phyloP scores from a whole-genome alignment of 2,113 vertebrate species.

The Lates calcarifer region DNA sequence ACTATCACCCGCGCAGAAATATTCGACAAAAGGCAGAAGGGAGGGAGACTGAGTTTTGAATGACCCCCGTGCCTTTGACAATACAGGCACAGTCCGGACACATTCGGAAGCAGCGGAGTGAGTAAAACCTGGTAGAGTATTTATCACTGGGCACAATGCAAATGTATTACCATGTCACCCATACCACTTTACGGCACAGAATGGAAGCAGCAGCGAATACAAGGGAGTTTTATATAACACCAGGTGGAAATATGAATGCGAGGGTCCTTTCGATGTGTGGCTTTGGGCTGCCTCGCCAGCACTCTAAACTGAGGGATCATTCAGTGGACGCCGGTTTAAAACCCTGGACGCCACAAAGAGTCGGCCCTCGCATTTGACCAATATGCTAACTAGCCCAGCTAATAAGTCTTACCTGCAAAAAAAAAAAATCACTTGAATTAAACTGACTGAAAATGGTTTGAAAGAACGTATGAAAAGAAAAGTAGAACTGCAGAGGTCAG shows the following conservation, averaged over 20 bases:
- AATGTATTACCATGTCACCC: constrained; percentile 87
- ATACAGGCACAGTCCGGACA: constrained; percentile 76
- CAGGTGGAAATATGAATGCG: constrained; percentile 73
- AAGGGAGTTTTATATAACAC: constrained; percentile 74
- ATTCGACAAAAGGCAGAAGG: constrained; percentile 83
- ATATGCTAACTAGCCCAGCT: constrained; percentile 55
- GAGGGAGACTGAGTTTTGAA: constrained; percentile 81
- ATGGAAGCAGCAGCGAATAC: constrained; percentile 75
- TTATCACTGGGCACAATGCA: constrained; percentile 86
- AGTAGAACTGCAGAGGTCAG: constrained; percentile 29
- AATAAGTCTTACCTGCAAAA: constrained; percentile 44
- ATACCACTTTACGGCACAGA: constrained; percentile 82
- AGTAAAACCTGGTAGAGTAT: constrained; percentile 85
- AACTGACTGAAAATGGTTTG: background rate
- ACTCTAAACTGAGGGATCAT: constrained; percentile 55
- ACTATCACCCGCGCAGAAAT: constrained; percentile 84
- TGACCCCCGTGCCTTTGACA: constrained; percentile 83
- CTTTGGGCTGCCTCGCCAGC: constrained; percentile 34
- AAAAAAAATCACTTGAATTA: constrained; percentile 40
- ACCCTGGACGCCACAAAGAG: constrained; percentile 53
- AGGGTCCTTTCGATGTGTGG: constrained; percentile 37
- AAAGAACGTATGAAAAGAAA: constrained; percentile 50
- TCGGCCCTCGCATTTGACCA: constrained; percentile 48
- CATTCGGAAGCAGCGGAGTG: constrained; percentile 83
- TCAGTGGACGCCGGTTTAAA: constrained; percentile 55